A percentile compares a stretch with the other conserved stretches of the same genome.
Evolutionary conservation across 1,140 invertebrate species (phyloP).

Genomic region (Frieseomelitta varia): DNA sequence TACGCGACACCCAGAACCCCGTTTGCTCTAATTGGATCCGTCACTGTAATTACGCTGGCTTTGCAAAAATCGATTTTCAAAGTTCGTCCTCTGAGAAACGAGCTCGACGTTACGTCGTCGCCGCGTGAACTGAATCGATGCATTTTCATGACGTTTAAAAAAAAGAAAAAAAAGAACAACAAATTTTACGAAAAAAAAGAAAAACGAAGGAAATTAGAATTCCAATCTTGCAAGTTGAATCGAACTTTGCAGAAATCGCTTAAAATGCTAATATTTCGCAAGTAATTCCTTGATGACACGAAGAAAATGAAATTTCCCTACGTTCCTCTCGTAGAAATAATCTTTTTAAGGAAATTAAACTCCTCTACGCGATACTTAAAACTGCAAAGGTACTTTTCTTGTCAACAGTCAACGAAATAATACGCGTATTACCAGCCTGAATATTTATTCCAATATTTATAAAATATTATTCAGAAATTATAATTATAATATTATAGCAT

Average conservation of each 20-base stretch:
- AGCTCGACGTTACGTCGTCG: neutral
- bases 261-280: neutral
- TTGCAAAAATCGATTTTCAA: slow-evolving; percentile 21
- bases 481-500: too few species aligned
- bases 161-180: neutral
- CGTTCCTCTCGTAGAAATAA: fast-evolving
- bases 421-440: neutral
- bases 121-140: neutral
- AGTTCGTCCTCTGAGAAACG: neutral
- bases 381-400: too few species aligned
- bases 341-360: too few species aligned
- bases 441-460: too few species aligned
- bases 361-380: too few species aligned
- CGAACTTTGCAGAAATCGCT: neutral
- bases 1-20: slow-evolving; percentile 14
- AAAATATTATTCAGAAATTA: too few species aligned
- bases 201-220: too few species aligned
- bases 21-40: slow-evolving; percentile 40
- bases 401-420: neutral
- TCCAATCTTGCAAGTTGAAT: neutral
- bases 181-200: too few species aligned
- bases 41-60: slow-evolving; percentile 24
- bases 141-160: neutral
- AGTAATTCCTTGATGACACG: neutral
- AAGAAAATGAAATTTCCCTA: neutral